phyloP scores from a whole-genome alignment of 2,888 invertebrate species.

The Lasioglossum villosulum region DNA sequence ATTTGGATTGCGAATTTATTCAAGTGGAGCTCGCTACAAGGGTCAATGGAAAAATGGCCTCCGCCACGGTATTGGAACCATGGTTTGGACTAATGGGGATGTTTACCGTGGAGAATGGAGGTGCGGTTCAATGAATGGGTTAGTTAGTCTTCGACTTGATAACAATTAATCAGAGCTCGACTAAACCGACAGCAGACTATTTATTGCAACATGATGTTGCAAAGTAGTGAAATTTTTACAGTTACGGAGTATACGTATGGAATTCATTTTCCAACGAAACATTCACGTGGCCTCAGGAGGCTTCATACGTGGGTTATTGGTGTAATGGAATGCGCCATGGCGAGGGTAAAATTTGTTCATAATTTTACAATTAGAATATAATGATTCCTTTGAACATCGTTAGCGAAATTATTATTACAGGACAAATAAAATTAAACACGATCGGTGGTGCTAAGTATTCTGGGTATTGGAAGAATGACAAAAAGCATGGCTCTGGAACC shows the following conservation, averaged over 20 bases:
- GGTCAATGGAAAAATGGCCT: constrained; percentile 86
- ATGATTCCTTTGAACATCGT: not conserved
- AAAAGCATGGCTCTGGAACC: constrained; percentile 86
- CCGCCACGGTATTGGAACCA: constrained; percentile 87
- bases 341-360: constrained; percentile 79
- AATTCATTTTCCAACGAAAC: constrained; percentile 85
- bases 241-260: constrained; percentile 87
- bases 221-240: constrained; percentile 23
- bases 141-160: constrained; percentile 6
- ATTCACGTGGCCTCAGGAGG: constrained; percentile 86
- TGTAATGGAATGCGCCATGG: constrained; percentile 86
- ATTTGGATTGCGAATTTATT: constrained; percentile 86
- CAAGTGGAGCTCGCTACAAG: constrained; percentile 86
- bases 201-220: not conserved
- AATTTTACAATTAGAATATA: not conserved
- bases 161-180: not conserved
- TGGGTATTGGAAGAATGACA: constrained; percentile 86
- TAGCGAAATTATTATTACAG: constrained; percentile 65
- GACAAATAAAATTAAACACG: constrained; percentile 85
- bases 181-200: not conserved
- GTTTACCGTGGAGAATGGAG: constrained; percentile 88
- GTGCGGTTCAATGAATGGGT: constrained; percentile 86
- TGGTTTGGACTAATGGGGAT: constrained; percentile 88
- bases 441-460: constrained; percentile 86
- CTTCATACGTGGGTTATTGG: constrained; percentile 86